phyloP scores from a whole-genome alignment of 2,888 invertebrate species.

The Diarsia rubi region DNA sequence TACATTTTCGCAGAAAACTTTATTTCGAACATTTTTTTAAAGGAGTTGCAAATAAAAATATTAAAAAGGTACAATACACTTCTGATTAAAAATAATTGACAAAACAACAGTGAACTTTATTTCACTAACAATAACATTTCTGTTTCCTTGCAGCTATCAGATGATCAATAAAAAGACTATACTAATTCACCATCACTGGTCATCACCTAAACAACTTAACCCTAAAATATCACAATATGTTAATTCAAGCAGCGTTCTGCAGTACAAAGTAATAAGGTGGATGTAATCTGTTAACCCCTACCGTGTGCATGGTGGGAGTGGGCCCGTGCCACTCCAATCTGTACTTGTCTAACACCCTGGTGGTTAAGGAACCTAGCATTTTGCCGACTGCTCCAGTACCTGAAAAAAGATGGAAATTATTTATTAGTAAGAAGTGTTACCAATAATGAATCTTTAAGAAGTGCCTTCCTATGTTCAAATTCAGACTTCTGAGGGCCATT shows the following conservation, averaged over 20 bases:
- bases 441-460: too few relatives aligned
- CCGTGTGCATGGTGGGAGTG: constrained; percentile 75
- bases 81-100: not conserved
- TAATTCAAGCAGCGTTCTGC: constrained; percentile 80
- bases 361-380: constrained; percentile 79
- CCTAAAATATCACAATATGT: constrained; percentile 57
- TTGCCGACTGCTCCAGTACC: constrained; percentile 76
- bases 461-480: too few relatives aligned
- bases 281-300: constrained; percentile 83
- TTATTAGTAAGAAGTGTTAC: not conserved
- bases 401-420: not conserved
- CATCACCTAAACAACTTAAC: constrained; percentile 3
- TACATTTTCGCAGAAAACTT: not conserved
- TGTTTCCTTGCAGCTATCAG: not conserved
- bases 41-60: not conserved
- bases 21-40: not conserved
- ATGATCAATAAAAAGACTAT: not conserved
- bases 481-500: too few relatives aligned
- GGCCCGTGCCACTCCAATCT: constrained; percentile 88
- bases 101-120: not conserved
- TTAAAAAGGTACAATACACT: not conserved
- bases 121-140: not conserved
- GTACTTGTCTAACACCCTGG: constrained; percentile 81
- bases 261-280: constrained; percentile 86
- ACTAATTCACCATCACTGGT: not conserved